Conservation (phyloP, 2,113 vertebrate species). For the Brachionichthys hirsutus region DNA sequence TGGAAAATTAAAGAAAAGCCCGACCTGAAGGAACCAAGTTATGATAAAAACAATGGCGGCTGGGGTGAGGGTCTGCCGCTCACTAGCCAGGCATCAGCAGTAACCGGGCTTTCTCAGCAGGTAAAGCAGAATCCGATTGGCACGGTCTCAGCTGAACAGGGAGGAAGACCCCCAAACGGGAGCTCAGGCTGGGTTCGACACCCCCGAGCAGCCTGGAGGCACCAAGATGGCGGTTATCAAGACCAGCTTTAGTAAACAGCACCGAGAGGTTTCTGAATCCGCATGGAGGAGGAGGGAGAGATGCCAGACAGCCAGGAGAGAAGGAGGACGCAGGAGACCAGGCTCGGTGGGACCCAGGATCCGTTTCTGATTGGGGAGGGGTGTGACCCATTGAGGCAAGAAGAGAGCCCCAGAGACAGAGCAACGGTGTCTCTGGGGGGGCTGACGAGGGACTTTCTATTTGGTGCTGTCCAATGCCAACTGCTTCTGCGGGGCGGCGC, state of each 20-base stretch:
- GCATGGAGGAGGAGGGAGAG: slow-evolving; percentile 66
- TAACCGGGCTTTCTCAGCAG: slow-evolving; percentile 65
- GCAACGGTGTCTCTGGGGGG: slow-evolving; percentile 55
- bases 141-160: slow-evolving; percentile 49
- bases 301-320: slow-evolving; percentile 66
- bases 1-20: slow-evolving; percentile 31
- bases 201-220: slow-evolving; percentile 40
- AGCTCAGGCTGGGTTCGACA: slow-evolving; percentile 40
- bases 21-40: slow-evolving; percentile 1
- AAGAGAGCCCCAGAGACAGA: slow-evolving; percentile 86
- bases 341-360: slow-evolving; percentile 26
- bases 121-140: slow-evolving; percentile 48
- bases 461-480: not conserved
- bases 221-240: slow-evolving; percentile 1
- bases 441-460: slow-evolving; percentile 6
- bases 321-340: slow-evolving; percentile 51
- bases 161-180: slow-evolving; percentile 38
- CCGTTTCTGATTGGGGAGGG: slow-evolving; percentile 42
- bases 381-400: slow-evolving; percentile 79
- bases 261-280: slow-evolving; percentile 69
- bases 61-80: not conserved
- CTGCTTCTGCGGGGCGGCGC: slow-evolving; percentile 4
- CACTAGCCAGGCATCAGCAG: slow-evolving; percentile 75
- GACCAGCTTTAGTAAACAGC: not conserved
- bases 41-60: slow-evolving; percentile 29